Conservation (phyloP, 2,888 invertebrate genomes). For the Parascotia fuliginaria region DNA sequence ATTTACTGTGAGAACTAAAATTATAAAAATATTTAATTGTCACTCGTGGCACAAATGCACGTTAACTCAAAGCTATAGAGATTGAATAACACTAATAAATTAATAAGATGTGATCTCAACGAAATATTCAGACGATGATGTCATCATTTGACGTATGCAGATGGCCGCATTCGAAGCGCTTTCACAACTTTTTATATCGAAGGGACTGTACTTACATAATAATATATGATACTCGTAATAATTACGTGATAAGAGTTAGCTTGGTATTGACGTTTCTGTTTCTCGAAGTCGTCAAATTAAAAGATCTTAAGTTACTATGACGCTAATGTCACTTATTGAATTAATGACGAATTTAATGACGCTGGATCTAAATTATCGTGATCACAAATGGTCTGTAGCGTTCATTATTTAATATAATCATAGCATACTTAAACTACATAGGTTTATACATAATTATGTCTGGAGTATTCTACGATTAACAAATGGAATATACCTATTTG, state of each 20-base stretch:
- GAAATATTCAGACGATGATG: slow-evolving; percentile 16
- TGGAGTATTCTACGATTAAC: background rate
- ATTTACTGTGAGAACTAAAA: too few species aligned
- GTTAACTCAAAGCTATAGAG: too few species aligned
- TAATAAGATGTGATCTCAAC: slow-evolving; percentile 2
- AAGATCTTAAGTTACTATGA: background rate
- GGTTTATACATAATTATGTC: background rate
- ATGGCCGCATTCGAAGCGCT: slow-evolving; percentile 11
- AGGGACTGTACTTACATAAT: background rate
- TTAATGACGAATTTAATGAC: background rate
- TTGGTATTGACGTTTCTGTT: too few species aligned
- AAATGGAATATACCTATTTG: background rate
- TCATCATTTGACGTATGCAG: slow-evolving; percentile 20
- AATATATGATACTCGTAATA: slow-evolving; percentile 6
- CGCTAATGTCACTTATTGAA: background rate
- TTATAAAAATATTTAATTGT: too few species aligned
- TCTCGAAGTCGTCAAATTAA: too few species aligned
- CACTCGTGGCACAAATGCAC: too few species aligned
- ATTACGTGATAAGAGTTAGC: background rate
- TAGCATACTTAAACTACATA: background rate
- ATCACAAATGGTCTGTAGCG: background rate
- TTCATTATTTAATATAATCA: background rate
- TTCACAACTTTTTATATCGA: slow-evolving; percentile 28
- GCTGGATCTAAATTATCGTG: background rate
- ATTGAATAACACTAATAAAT: background rate